phyloP scores from a whole-genome alignment of 2,113 vertebrate species.

The Prolemur simus region DNA sequence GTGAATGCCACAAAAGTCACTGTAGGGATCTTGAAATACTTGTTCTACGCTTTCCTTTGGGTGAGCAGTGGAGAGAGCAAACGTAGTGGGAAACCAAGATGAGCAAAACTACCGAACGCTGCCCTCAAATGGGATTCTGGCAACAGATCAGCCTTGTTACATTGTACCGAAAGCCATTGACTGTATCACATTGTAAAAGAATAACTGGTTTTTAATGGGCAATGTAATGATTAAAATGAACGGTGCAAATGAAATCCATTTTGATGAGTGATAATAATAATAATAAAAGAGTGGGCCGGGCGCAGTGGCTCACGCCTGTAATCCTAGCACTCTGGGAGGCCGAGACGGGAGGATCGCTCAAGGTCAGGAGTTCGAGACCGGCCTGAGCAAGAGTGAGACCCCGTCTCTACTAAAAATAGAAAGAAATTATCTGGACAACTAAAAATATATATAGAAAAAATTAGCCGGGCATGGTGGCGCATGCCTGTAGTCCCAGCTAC shows the following conservation, averaged over 20 bases:
- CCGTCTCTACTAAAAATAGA: no score
- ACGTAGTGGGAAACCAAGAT: neutral
- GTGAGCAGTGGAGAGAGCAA: neutral
- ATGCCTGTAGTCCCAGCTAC: no score
- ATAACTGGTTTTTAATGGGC: neutral
- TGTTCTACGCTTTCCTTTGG: neutral
- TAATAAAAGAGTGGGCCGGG: no score
- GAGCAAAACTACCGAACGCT: neutral
- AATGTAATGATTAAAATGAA: neutral
- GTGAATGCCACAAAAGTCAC: neutral
- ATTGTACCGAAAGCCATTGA: neutral
- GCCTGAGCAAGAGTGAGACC: no score
- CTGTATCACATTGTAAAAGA: neutral
- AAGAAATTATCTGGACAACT: no score
- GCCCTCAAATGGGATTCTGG: neutral
- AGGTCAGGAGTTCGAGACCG: no score
- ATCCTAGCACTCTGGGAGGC: no score
- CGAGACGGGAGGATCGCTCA: no score
- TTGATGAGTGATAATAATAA: neutral
- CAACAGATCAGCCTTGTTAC: neutral
- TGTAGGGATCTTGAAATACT: neutral
- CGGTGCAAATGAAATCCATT: neutral
- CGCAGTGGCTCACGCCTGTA: no score
- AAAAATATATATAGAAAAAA: no score
- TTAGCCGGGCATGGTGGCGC: no score